Base-by-base conservation (phyloP, 2,113 vertebrate genomes). In the Alectura lathami region DNA sequence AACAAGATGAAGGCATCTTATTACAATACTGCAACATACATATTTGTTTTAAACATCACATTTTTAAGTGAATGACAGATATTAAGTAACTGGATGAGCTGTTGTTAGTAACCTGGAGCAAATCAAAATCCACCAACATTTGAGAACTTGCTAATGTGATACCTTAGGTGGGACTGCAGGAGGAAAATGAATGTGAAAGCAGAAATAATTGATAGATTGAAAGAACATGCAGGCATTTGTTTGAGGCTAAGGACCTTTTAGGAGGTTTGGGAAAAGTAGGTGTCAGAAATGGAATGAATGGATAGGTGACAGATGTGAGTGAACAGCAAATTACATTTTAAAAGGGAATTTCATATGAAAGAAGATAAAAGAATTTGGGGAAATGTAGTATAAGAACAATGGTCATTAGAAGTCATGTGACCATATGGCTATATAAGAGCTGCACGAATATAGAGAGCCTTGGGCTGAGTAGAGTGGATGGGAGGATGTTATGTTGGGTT, bases 381-480 rank as follows among this genome's bases (percentile, higher is more conserved):
- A 81, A 81, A 62, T 26, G 5, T 7, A 47, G 2, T 42, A 11
- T 32, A 60, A 64, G 17, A 76, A 45, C 3, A 4, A 67, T 18
- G 5, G 9, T 12, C 9, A 3, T 47, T 36, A 22, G 11, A 79
- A 80, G 0, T 17, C 13, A 85, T 50, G 9, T 59, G 24, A 60
- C 11, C 1, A 1, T 13, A 81, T 2, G 4, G 5, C 8, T 84
- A 27, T 48, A 69, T 60, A 84, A 60, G 30, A 62, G 2, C 59
- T 73, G 1, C 0, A 2, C 36, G 10, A 74, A 1, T 11, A 4
- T 36, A 54, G 11, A 2, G 8, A 3, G 38, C 4, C 29, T 67
- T 50, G 34, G 27, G 8, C 36, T 54, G 14, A 30, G 6, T 36
- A 42, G 20, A 32, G 36, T 9, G 14, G 26, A 83, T 76, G 23